These are phyloP conservation scores for Capitulum mitella DNA, from an alignment of 2,888 invertebrate genomes.

Conservation along the genomic window DNA sequence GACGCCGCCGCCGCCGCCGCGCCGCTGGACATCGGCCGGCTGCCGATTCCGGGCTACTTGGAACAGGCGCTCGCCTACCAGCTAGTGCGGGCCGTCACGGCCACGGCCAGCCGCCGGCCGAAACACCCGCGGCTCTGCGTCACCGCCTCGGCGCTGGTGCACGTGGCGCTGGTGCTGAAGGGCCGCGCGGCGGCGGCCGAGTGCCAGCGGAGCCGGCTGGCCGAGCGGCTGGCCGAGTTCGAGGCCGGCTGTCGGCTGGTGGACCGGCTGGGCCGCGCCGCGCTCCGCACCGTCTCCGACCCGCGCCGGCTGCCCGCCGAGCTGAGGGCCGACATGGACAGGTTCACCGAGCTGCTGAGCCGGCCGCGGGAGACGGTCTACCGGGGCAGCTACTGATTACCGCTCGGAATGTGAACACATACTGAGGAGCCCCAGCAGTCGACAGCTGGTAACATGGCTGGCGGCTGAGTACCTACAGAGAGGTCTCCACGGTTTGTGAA, in stretches of 20 bases:
- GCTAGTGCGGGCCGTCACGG: not conserved
- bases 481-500: too few species aligned
- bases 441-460: too few species aligned
- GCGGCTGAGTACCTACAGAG: too few species aligned
- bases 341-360: not conserved
- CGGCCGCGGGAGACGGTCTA: not conserved
- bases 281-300: not conserved
- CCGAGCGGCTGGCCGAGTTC: not conserved
- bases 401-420: too few species aligned
- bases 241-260: not conserved
- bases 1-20: not conserved
- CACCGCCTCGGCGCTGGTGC: not conserved
- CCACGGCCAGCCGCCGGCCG: not conserved
- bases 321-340: not conserved
- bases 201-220: not conserved
- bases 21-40: not conserved
- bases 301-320: not conserved
- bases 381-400: not conserved
- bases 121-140: not conserved
- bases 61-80: conserved; percentile 1
- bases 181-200: not conserved
- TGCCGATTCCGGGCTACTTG: conserved; percentile 10
- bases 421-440: too few species aligned
- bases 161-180: conserved; percentile 12
- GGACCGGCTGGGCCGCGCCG: not conserved